Conservation (phyloP, 2,113 vertebrate species). For the Silurus glanis region DNA sequence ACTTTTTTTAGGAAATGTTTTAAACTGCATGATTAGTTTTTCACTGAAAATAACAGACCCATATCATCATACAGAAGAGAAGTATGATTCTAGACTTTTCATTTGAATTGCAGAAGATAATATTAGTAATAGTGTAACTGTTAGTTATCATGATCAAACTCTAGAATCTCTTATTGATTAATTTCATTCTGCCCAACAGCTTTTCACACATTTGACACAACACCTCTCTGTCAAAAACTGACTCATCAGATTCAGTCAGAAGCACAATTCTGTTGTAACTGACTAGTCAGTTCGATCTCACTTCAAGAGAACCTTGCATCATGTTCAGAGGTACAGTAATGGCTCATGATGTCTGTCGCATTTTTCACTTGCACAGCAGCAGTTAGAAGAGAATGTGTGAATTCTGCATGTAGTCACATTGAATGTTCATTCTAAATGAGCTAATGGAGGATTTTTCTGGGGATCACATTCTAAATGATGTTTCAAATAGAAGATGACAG, state of each 20-base stretch:
- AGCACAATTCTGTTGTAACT: not conserved
- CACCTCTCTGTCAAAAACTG: not conserved
- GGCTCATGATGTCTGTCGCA: not conserved
- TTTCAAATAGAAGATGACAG: conserved; percentile 36
- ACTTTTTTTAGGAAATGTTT: not conserved
- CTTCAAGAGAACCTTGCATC: conserved; percentile 11
- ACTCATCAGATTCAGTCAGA: not conserved
- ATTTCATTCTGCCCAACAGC: not conserved
- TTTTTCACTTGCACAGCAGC: not conserved
- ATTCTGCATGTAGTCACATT: not conserved
- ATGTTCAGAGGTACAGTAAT: conserved; percentile 2
- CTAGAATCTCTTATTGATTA: not conserved
- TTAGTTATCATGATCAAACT: not conserved
- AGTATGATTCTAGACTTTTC: not conserved
- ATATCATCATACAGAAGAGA: not conserved
- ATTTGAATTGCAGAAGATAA: not conserved
- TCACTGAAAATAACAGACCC: not conserved
- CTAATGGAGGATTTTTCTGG: not conserved
- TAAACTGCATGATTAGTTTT: not conserved
- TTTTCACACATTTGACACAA: conserved; percentile 7
- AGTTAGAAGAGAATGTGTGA: not conserved
- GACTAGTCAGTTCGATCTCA: not conserved
- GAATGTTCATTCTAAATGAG: not conserved
- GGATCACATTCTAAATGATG: not conserved
- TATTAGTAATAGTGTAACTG: not conserved